phyloP scores from a whole-genome alignment of 2,113 vertebrate genomes.

The Australoheros scitulus region DNA sequence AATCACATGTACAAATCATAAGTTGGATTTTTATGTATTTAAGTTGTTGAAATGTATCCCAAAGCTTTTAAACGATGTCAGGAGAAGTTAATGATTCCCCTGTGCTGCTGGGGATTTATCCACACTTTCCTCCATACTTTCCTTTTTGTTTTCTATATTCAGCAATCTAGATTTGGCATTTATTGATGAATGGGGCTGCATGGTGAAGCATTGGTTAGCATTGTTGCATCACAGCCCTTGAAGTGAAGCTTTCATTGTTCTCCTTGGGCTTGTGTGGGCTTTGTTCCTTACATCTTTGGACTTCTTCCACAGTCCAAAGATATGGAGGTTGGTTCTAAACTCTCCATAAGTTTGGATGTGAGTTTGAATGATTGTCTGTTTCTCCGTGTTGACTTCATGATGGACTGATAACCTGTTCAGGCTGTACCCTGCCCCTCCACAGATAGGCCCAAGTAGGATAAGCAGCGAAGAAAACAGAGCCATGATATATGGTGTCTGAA shows the following conservation, averaged over 20 bases:
- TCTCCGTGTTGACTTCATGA: background rate
- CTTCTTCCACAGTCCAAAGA: background rate
- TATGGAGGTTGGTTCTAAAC: background rate
- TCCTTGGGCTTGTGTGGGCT: background rate
- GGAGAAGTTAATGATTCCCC: background rate
- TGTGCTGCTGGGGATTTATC: background rate
- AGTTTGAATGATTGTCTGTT: background rate
- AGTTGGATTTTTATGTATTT: background rate
- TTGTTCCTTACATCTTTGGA: background rate
- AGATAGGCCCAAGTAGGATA: background rate
- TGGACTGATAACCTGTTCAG: background rate
- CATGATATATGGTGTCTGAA: background rate
- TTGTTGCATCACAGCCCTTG: background rate
- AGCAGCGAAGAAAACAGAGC: background rate
- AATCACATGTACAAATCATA: background rate
- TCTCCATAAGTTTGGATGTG: background rate
- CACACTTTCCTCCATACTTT: background rate
- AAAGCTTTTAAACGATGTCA: background rate
- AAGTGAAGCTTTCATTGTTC: background rate
- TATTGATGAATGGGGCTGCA: background rate
- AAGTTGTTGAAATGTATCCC: background rate
- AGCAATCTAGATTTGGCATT: background rate
- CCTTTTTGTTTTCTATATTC: background rate
- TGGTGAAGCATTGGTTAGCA: background rate
- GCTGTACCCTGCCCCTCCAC: background rate